Evolutionary conservation across 2,888 invertebrate species (phyloP), one percentile per base, ranked within the genome.

Genomic region (Metallyticus violacea): DNA sequence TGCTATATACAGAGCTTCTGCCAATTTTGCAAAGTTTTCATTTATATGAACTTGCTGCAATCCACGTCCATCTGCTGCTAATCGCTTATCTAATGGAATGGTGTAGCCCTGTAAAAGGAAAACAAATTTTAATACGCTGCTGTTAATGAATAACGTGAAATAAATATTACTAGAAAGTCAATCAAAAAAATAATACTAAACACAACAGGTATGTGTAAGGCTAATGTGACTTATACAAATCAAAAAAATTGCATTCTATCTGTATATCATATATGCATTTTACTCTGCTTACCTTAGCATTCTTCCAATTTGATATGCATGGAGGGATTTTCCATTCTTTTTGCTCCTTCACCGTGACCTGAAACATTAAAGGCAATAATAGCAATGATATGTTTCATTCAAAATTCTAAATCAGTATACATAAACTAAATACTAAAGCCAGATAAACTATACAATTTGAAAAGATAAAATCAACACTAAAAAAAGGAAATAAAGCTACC

Each of bases 281-380:
- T n/a, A 1, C 3, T 29, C 7, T 27, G 83, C 85, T 82, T 26
- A 88, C 88, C 81, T 99, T 99, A 5, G 99, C 97, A 92, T 99
- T 99, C 93, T 99, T 99, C 99, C 99, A 99, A 91, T 99, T 99
- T 0, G 98, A 98, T 89, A 99, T 99, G 90, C 99, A 99, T 0
- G 99, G 99, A 7, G 99, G 99, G 89, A 97, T 97, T 92, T 99
- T 99, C 99, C 99, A 99, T 91, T 99, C 99, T 88, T 99, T 96
- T 91, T 99, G 99, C 91, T 99, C 99, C 91, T 99, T 99, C 0
- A 99, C 99, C 2, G 99, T 99, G 0, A 99, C 93, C 90, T 90
- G 83, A 88, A 92, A 92, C 88, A 29, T 88, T 88, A 86, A 79
- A n/a, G n/a, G n/a, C n/a, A n/a, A n/a, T n/a, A n/a, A n/a, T n/a